Conservation (phyloP, 2,797 vertebrate species). For the Diplodus puntazzo region DNA sequence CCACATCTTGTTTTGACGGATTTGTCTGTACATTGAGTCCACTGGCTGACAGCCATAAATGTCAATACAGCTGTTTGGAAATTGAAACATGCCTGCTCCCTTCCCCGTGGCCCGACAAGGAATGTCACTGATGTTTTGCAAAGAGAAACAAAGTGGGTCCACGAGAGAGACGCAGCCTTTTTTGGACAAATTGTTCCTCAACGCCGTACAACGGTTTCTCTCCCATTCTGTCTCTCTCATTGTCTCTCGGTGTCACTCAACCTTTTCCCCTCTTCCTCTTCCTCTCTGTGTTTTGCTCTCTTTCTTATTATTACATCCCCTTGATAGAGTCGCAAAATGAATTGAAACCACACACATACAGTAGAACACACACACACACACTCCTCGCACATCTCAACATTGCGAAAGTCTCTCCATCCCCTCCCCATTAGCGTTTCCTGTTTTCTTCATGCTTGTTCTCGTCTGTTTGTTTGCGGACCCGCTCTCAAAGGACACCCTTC, state of each 20-base stretch:
- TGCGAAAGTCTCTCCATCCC: conserved; percentile 31
- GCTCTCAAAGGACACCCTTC: conserved; percentile 79
- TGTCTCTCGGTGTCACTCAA: not conserved
- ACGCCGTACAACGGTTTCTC: not conserved
- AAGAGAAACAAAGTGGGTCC: conserved; percentile 13
- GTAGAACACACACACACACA: conserved; percentile 2
- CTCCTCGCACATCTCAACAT: conserved; percentile 25
- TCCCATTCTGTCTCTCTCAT: not conserved
- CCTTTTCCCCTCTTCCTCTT: conserved; percentile 3
- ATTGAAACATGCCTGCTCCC: not conserved
- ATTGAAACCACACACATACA: conserved; percentile 8
- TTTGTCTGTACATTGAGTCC: conserved; percentile 8
- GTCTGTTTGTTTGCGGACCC: conserved; percentile 79
- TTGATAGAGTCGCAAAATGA: not conserved
- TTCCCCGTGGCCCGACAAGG: conserved; percentile 1
- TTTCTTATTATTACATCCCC: not conserved
- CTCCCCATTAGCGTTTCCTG: conserved; percentile 70
- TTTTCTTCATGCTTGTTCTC: conserved; percentile 66
- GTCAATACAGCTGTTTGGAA: conserved; percentile 41
- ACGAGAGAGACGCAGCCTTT: conserved; percentile 18
- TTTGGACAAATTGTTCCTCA: conserved; percentile 31
- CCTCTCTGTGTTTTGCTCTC: conserved; percentile 3
- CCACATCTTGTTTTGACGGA: conserved; percentile 11
- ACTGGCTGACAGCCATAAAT: conserved; percentile 17
- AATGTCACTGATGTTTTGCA: conserved; percentile 41